phyloP scores from a whole-genome alignment of 2,797 vertebrate genomes.

The Ceryle rudis region DNA sequence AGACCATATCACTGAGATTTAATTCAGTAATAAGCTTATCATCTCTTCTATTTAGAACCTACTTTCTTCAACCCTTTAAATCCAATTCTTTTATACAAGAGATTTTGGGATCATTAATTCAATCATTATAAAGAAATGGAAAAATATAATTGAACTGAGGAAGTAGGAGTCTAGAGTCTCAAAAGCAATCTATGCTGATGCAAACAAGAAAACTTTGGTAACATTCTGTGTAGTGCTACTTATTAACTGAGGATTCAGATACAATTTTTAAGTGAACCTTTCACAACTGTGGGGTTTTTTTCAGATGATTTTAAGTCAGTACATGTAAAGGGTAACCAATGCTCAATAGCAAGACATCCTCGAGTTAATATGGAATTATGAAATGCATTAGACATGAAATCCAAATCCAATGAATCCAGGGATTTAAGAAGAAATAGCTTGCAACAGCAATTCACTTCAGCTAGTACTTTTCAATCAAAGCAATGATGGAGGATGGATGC shows the following conservation, averaged over 20 bases:
- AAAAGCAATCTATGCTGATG: slow-evolving; percentile 28
- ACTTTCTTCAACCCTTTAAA: slow-evolving; percentile 35
- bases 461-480: neutral
- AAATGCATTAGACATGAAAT: slow-evolving; percentile 15
- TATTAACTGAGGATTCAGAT: neutral
- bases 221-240: neutral
- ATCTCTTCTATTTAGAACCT: neutral
- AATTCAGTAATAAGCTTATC: slow-evolving; percentile 41
- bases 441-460: slow-evolving; percentile 22
- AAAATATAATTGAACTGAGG: neutral
- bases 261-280: neutral
- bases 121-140: neutral
- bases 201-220: slow-evolving; percentile 4
- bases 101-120: slow-evolving; percentile 40
- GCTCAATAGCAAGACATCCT: neutral
- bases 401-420: slow-evolving; percentile 14
- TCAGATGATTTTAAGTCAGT: neutral
- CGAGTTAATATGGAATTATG: slow-evolving; percentile 36
- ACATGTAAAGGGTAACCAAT: neutral
- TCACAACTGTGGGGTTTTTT: neutral
- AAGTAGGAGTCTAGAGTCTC: neutral
- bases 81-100: neutral
- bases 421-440: slow-evolving; percentile 20
- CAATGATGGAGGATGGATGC: neutral
- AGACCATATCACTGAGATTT: neutral